Percentiles rank a stretch among this genome's conserved stretches.
Conservation (phyloP, 1,140 invertebrate genomes). For the Harlomillsia oculata region DNA sequence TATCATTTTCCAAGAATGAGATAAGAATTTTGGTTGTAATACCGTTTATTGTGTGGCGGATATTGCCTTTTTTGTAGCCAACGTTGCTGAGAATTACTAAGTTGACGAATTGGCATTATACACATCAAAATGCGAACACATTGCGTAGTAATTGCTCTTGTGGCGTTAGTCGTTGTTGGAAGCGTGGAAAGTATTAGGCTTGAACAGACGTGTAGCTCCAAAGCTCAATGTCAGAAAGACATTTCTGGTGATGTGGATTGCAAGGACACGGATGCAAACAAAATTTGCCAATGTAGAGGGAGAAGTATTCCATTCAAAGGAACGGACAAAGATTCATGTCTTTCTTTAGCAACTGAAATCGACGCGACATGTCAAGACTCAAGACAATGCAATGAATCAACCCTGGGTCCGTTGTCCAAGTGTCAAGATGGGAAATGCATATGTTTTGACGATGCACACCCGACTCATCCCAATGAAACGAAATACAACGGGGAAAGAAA, state of each 20-base stretch:
- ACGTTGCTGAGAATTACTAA: no score
- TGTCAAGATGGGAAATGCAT: background rate
- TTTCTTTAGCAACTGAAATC: background rate
- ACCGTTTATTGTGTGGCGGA: no score
- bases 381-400: background rate
- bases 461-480: background rate
- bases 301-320: background rate
- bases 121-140: no score
- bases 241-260: conserved; percentile 4
- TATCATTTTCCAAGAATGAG: no score
- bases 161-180: no score
- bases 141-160: no score
- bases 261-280: background rate
- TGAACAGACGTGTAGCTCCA: background rate
- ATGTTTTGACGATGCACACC: background rate
- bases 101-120: no score
- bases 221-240: background rate
- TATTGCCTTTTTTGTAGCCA: no score
- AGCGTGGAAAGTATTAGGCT: no score
- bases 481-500: background rate
- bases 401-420: background rate
- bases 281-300: conserved; percentile 6
- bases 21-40: no score
- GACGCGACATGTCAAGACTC: background rate
- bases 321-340: background rate